Conservation (phyloP, 2,888 invertebrate species). For the Zygothrica quintamaculata region DNA sequence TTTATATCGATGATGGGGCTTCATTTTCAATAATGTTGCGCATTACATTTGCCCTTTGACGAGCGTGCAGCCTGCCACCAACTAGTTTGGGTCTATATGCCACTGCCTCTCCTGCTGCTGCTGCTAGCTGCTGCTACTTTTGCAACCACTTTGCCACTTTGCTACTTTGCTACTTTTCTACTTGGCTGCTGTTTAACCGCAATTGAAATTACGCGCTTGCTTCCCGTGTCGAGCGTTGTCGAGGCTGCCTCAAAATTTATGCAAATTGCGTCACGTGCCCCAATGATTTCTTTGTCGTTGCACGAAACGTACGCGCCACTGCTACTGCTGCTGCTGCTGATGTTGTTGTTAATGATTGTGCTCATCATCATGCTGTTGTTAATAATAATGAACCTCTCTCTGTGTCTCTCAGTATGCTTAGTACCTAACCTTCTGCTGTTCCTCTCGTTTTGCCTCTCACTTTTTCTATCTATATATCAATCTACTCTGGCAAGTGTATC, state of each 20-base stretch:
- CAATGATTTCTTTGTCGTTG: conserved; percentile 74
- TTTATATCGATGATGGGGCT: conserved; percentile 61
- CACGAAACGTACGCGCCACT: conserved; percentile 40
- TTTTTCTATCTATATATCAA: no score
- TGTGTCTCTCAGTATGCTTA: no score
- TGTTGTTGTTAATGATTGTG: no score
- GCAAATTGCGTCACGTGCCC: conserved; percentile 83
- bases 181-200: conserved; percentile 78
- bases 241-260: conserved; percentile 73
- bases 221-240: conserved; percentile 57
- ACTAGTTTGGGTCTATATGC: conserved; percentile 34
- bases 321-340: conserved; percentile 4
- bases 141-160: conserved; percentile 26
- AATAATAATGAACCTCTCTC: conserved; percentile 12
- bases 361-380: conserved; percentile 15
- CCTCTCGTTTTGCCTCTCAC: conserved; percentile 48
- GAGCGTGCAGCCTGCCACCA: conserved; percentile 36
- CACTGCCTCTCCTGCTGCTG: not conserved
- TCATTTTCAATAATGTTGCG: conserved; percentile 70
- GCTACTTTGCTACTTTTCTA: conserved; percentile 69
- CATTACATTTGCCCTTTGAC: conserved; percentile 59
- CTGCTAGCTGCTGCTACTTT: conserved; percentile 16
- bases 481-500: conserved; percentile 80
- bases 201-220: conserved; percentile 79
- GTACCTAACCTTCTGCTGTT: no score